Evolutionary conservation across 2,797 vertebrate genomes (phyloP).

Genomic region (Geotrypetes seraphini): DNA sequence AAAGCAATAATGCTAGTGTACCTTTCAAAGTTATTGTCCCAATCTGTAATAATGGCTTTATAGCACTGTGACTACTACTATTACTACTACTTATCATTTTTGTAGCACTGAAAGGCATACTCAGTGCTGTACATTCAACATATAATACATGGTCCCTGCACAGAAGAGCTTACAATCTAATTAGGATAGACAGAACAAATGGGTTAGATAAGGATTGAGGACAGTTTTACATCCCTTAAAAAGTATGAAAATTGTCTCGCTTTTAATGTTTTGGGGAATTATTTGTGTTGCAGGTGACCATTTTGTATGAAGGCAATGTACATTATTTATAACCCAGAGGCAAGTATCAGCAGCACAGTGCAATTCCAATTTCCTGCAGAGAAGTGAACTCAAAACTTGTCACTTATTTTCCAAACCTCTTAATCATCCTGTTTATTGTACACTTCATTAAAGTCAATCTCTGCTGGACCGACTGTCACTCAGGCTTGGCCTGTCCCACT

Average conservation of each 20-base stretch:
- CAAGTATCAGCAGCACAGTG: constrained; percentile 24
- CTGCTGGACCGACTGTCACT: constrained; percentile 46
- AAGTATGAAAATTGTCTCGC: constrained; percentile 8
- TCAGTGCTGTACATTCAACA: too few species aligned
- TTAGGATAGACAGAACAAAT: too few species aligned
- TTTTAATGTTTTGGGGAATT: background rate
- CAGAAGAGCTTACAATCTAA: too few species aligned
- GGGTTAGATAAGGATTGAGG: too few species aligned
- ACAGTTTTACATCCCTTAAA: too few species aligned
- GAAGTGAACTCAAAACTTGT: constrained; percentile 47
- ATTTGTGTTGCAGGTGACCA: background rate
- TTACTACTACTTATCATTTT: too few species aligned
- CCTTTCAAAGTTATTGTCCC: too few species aligned
- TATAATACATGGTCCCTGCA: too few species aligned
- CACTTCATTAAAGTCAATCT: constrained; percentile 63
- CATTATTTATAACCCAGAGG: constrained; percentile 23
- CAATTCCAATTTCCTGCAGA: constrained; percentile 17
- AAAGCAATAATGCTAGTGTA: too few species aligned
- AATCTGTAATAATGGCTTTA: too few species aligned
- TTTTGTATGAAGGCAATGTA: constrained; percentile 8
- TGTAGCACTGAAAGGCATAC: too few species aligned
- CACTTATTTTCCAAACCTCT: constrained; percentile 42
- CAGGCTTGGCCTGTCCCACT: constrained; percentile 35
- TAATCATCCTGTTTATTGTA: constrained; percentile 60
- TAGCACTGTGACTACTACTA: too few species aligned